Conservation (phyloP, 2,888 invertebrate species). For the Graphium colonna region DNA sequence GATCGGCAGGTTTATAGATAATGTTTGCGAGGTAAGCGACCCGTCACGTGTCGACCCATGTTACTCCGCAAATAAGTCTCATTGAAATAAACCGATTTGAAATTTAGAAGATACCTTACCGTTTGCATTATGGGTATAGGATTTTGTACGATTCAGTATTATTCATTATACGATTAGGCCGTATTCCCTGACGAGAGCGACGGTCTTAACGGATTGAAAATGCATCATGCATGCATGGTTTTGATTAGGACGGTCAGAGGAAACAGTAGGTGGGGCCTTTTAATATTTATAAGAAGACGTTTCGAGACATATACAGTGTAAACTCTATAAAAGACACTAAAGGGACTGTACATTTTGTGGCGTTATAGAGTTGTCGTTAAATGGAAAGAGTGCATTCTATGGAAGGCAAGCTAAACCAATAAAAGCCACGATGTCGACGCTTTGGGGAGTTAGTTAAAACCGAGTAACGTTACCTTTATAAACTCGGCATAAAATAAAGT, state of each 20-base stretch:
- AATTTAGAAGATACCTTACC: constrained; percentile 26
- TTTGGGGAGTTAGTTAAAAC: too few relatives aligned
- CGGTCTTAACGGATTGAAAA: neutral
- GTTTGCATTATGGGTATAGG: constrained; percentile 3
- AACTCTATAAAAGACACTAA: neutral
- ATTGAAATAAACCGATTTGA: constrained; percentile 20
- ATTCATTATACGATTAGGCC: constrained; percentile 9
- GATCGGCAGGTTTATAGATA: constrained; percentile 24
- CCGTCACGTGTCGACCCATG: constrained; percentile 42
- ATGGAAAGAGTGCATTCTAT: too few relatives aligned
- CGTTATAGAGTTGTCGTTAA: too few relatives aligned
- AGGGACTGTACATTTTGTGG: too few relatives aligned
- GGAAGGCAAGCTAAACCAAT: too few relatives aligned
- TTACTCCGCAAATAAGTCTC: constrained; percentile 21
- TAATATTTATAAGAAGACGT: neutral
- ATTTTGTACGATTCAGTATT: constrained; percentile 1
- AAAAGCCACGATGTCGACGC: too few relatives aligned
- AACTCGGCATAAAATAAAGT: too few relatives aligned
- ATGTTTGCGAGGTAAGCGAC: constrained; percentile 35
- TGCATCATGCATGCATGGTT: neutral
- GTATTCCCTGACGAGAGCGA: neutral
- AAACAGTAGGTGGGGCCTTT: neutral
- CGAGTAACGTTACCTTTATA: too few relatives aligned
- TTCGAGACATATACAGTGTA: neutral
- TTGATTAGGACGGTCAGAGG: neutral